Evolutionary conservation across 2,888 invertebrate genomes (phyloP).

Genomic region (Phortica okadai): DNA sequence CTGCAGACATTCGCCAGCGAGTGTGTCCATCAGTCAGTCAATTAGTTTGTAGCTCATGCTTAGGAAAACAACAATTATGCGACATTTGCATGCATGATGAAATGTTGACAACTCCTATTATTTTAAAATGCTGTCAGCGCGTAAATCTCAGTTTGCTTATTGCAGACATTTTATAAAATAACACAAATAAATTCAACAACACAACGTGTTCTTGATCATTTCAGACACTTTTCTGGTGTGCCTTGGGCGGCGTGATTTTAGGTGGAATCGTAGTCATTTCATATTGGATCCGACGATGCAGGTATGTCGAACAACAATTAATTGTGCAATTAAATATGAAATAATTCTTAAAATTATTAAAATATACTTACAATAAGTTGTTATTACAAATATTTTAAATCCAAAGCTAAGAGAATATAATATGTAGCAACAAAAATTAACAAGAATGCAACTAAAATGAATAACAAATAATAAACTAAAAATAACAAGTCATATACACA

Average conservation of each 20-base stretch:
- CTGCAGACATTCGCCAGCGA: no score
- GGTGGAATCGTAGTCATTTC: conserved; percentile 76
- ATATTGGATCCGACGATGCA: conserved; percentile 77
- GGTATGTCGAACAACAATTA: conserved; percentile 75
- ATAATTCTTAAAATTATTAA: no score
- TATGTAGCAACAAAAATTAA: not conserved
- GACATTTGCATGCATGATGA: no score
- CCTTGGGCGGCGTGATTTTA: conserved; percentile 75
- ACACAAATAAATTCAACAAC: not conserved
- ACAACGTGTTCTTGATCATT: conserved; percentile 47
- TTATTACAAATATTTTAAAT: not conserved
- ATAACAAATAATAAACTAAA: conserved; percentile 1
- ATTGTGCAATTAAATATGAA: no score
- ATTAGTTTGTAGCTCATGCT: no score
- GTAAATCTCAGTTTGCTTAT: not conserved
- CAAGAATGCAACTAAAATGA: not conserved
- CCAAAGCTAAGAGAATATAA: not conserved
- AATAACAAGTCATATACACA: not conserved
- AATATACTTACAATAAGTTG: not conserved
- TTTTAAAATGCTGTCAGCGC: no score
- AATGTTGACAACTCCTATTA: no score
- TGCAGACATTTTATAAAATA: not conserved
- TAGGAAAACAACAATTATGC: no score
- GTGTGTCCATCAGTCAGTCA: no score
- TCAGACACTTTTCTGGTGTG: conserved; percentile 76